These are phyloP conservation scores for Morelia viridis DNA, from an alignment of 2,797 vertebrate species.

Conservation along the genomic window DNA sequence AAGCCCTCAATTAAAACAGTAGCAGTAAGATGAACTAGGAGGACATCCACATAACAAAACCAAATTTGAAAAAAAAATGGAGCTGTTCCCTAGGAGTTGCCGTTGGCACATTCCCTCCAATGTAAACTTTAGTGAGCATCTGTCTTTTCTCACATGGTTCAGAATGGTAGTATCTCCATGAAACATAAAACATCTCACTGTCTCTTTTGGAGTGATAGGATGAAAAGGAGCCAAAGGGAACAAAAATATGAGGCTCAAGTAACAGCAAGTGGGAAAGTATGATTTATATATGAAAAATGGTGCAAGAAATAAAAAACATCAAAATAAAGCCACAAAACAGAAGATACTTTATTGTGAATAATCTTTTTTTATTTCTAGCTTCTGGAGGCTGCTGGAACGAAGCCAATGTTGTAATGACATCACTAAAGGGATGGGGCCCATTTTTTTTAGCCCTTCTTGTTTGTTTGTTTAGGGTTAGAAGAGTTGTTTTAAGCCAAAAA, in stretches of 20 bases:
- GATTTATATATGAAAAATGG: conserved; percentile 38
- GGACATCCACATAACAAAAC: no score
- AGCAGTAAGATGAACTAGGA: no score
- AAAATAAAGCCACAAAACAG: conserved; percentile 32
- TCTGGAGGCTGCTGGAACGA: no score
- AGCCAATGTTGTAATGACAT: no score
- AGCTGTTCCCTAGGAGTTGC: not conserved
- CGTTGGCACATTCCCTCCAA: not conserved
- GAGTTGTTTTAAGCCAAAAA: no score
- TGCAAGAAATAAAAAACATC: conserved; percentile 20
- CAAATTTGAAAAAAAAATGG: no score
- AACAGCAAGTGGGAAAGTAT: not conserved
- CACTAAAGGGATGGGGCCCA: no score
- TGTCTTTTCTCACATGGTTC: not conserved
- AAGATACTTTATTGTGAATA: not conserved
- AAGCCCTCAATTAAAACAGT: no score
- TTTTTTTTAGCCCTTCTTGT: no score
- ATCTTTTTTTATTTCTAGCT: no score
- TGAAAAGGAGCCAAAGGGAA: not conserved
- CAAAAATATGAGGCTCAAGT: not conserved
- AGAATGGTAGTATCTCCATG: conserved; percentile 35
- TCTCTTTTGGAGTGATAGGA: conserved; percentile 23
- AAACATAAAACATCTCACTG: conserved; percentile 23
- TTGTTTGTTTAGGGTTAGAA: no score
- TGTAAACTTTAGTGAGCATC: not conserved